Conservation (phyloP, 53 echinoderm and acorn worm genomes). For the Arbacia lixula region DNA sequence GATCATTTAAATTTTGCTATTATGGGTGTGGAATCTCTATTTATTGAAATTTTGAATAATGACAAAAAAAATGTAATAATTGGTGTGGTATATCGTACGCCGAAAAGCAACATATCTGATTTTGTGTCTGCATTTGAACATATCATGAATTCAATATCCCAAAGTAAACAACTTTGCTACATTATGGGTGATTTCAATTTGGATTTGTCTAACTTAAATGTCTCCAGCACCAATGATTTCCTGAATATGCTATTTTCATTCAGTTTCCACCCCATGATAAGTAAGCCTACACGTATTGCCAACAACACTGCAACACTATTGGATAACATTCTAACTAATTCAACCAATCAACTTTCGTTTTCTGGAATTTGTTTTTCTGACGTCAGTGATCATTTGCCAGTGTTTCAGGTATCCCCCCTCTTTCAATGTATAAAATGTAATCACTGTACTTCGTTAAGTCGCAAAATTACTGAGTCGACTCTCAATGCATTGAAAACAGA, state of each 20-base stretch:
- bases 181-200: slow-evolving; percentile 63
- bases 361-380: slow-evolving; percentile 24
- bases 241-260: slow-evolving; percentile 39
- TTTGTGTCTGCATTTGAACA: slow-evolving; percentile 10
- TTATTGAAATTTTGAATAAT: neutral
- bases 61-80: neutral
- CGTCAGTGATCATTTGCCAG: slow-evolving; percentile 23
- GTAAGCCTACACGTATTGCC: slow-evolving; percentile 56
- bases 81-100: slow-evolving; percentile 21
- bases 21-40: slow-evolving; percentile 6
- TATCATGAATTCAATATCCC: slow-evolving; percentile 11
- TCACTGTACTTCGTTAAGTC: neutral
- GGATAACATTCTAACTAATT: slow-evolving; percentile 61
- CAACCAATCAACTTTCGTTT: neutral
- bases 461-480: neutral
- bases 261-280: slow-evolving; percentile 38
- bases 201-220: slow-evolving; percentile 1
- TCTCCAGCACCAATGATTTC: slow-evolving; percentile 28
- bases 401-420: neutral
- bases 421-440: neutral
- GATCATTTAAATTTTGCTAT: neutral
- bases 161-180: slow-evolving; percentile 11
- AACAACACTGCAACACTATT: slow-evolving; percentile 30
- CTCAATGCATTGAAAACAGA: neutral
- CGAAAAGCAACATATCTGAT: neutral